Percentiles rank a stretch among this genome's conserved stretches.
Evolutionary conservation across 2,888 invertebrate species (phyloP).

Genomic region (Tenodera sinensis): DNA sequence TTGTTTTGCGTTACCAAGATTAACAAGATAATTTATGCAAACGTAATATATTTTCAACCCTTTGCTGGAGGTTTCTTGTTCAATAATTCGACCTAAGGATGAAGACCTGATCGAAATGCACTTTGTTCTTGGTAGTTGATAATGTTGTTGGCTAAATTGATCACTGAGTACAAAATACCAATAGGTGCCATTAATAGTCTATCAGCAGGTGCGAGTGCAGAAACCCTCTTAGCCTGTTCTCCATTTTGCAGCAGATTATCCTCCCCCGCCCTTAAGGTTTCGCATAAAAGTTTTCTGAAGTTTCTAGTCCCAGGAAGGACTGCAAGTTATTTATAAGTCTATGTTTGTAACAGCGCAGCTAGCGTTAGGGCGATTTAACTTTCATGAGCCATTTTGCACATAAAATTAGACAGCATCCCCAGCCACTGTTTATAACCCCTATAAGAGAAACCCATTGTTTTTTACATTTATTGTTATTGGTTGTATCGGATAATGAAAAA

Average conservation of each 20-base stretch:
- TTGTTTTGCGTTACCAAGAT: no score
- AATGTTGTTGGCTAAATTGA: neutral
- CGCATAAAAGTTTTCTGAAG: neutral
- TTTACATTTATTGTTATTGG: constrained; percentile 1
- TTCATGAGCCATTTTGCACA: constrained; percentile 18
- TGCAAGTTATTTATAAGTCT: neutral
- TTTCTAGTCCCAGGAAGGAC: neutral
- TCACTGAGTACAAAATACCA: neutral
- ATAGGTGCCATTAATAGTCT: neutral
- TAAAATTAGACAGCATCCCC: constrained; percentile 1
- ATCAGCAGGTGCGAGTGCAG: neutral
- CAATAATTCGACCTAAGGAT: no score
- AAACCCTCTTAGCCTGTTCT: neutral
- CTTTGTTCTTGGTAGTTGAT: no score
- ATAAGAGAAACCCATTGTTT: neutral
- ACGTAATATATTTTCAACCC: no score
- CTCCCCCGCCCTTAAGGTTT: neutral
- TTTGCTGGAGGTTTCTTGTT: no score
- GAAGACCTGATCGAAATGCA: no score
- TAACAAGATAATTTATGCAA: no score
- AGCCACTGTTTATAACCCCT: neutral
- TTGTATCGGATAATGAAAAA: constrained; percentile 10
- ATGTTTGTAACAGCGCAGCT: neutral
- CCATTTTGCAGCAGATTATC: neutral
- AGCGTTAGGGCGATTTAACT: neutral